A percentile compares a stretch with the other conserved stretches of the same genome.
phyloP scores from a whole-genome alignment of 1,140 invertebrate genomes.

The Psilanteris sp. region DNA sequence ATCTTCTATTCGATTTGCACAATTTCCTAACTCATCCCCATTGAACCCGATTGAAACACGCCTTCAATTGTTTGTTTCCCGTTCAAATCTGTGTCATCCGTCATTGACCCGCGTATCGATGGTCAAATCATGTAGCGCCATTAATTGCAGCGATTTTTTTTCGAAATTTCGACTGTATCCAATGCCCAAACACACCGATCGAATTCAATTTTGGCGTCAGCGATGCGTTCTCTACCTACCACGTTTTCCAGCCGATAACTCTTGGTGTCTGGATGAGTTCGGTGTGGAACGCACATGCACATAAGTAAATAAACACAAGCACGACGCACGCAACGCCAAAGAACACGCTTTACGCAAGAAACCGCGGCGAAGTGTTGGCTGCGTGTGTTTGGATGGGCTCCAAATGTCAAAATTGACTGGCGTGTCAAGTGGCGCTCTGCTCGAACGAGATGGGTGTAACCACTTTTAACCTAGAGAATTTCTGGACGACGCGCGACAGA shows the following conservation, averaged over 20 bases:
- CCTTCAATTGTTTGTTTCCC: no score
- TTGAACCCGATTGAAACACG: no score
- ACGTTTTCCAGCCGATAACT: slow-evolving; percentile 3
- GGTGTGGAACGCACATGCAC: slow-evolving; percentile 30
- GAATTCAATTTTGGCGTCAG: slow-evolving; percentile 6
- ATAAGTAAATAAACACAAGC: slow-evolving; percentile 56
- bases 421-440: slow-evolving; percentile 40
- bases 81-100: no score
- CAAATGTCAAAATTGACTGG: slow-evolving; percentile 47
- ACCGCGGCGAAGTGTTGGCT: slow-evolving; percentile 3
- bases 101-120: no score
- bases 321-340: slow-evolving; percentile 29
- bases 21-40: no score
- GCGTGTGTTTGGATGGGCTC: slow-evolving; percentile 23
- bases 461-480: slow-evolving; percentile 53
- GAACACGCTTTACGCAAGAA: slow-evolving; percentile 1
- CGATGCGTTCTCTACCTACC: slow-evolving; percentile 12
- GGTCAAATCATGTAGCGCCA: no score
- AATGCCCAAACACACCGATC: slow-evolving; percentile 45
- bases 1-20: no score
- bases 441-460: slow-evolving; percentile 50
- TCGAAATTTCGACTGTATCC: no score
- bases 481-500: slow-evolving; percentile 24
- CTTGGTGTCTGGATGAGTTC: neutral
- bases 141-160: no score